These are phyloP conservation scores for Tiliacea citrago DNA, from an alignment of 2,888 invertebrate genomes.

Conservation along the genomic window DNA sequence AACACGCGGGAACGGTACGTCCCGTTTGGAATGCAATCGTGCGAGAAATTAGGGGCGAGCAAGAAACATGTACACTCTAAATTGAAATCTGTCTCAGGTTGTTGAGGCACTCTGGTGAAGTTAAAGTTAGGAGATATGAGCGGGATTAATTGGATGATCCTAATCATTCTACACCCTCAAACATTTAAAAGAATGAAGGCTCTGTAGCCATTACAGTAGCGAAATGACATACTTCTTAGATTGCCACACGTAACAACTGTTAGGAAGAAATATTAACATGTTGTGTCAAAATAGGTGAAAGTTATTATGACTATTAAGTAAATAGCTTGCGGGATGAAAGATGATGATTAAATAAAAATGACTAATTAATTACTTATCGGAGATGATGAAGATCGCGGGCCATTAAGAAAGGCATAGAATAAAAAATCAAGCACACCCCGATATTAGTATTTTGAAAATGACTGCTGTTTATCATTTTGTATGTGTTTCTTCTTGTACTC, in stretches of 20 bases:
- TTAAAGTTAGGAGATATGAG: slow-evolving; percentile 46
- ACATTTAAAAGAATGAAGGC: neutral
- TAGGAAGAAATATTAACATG: too few relatives aligned
- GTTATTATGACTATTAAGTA: neutral
- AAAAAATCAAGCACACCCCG: too few relatives aligned
- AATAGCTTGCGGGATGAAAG: neutral
- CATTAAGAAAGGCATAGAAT: neutral
- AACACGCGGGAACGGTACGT: slow-evolving; percentile 68
- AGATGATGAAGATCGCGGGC: too few relatives aligned
- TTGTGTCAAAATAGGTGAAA: neutral
- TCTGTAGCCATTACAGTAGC: neutral
- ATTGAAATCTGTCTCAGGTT: slow-evolving; percentile 80
- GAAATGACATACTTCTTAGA: neutral
- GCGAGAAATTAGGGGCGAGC: slow-evolving; percentile 79
- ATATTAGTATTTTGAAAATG: neutral
- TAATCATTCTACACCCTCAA: neutral
- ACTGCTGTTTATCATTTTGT: neutral
- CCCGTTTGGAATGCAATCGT: slow-evolving; percentile 76
- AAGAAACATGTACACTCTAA: slow-evolving; percentile 79
- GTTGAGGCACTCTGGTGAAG: slow-evolving; percentile 63
- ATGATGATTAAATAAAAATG: neutral
- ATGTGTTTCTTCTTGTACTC: neutral
- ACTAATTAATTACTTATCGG: too few relatives aligned
- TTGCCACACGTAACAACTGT: neutral
- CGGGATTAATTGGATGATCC: slow-evolving; percentile 28